phyloP scores from a whole-genome alignment of 2,113 vertebrate species.

The Psittacula cyanocephala region DNA sequence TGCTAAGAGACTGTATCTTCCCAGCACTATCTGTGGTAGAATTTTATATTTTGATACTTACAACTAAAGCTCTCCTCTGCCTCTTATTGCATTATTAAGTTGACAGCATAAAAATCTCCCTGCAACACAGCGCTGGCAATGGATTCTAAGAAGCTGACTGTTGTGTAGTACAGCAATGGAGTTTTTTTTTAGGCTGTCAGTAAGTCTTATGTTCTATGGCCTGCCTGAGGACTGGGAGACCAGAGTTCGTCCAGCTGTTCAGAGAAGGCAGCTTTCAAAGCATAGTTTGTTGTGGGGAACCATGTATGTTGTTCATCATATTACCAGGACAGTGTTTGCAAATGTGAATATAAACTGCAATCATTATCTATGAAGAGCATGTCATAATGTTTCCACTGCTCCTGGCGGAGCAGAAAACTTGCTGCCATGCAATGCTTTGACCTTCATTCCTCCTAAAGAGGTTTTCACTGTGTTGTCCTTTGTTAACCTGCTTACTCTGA shows the following conservation, averaged over 20 bases:
- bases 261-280: neutral
- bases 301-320: neutral
- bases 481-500: neutral
- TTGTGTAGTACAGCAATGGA: neutral
- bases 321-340: neutral
- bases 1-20: slow-evolving; percentile 25
- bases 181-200: neutral
- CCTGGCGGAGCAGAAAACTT: neutral
- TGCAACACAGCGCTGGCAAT: neutral
- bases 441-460: neutral
- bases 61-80: slow-evolving; percentile 26
- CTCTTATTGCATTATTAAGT: slow-evolving; percentile 56
- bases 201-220: neutral
- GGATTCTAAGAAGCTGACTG: neutral
- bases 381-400: neutral
- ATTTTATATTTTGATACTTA: slow-evolving; percentile 48
- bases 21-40: neutral
- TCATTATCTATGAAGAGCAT: neutral
- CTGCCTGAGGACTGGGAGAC: neutral
- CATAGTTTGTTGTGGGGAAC: neutral
- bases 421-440: neutral
- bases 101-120: slow-evolving; percentile 18
- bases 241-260: neutral
- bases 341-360: neutral
- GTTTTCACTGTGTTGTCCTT: neutral